These are phyloP conservation scores for Hemicentrotus pulcherrimus DNA, from an alignment of 35 echinoderm and acorn worm species.

Conservation along the genomic window DNA sequence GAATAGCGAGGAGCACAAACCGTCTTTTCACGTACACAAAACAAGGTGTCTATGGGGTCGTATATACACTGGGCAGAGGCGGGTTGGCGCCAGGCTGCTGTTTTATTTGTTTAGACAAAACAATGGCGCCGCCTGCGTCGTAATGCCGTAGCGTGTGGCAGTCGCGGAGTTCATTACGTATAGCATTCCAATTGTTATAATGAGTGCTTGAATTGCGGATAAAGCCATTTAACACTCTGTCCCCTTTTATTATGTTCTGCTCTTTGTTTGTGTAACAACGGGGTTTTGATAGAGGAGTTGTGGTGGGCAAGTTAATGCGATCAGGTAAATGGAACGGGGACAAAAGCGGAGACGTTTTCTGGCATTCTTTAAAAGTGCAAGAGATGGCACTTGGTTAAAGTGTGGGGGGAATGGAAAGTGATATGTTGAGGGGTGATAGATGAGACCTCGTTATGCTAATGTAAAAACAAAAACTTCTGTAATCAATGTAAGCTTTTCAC, in stretches of 20 bases:
- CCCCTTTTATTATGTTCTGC: neutral
- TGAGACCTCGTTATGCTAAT: neutral
- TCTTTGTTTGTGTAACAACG: conserved; percentile 49
- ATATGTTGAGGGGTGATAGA: neutral
- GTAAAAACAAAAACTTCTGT: neutral
- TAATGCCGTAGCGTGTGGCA: neutral
- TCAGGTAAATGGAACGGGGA: conserved; percentile 28
- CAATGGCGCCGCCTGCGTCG: conserved; percentile 40
- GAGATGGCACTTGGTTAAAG: conserved; percentile 14
- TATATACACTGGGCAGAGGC: neutral
- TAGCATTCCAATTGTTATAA: conserved; percentile 37
- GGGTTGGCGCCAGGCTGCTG: conserved; percentile 29
- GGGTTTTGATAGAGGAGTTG: neutral
- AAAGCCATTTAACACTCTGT: conserved; percentile 36
- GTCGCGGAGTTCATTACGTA: conserved; percentile 28
- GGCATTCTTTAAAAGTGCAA: neutral
- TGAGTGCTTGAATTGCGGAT: conserved; percentile 35
- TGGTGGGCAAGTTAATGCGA: conserved; percentile 41
- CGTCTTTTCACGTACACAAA: conserved; percentile 16
- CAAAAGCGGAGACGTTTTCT: neutral
- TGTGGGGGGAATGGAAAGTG: neutral
- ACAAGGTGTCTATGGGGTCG: conserved; percentile 6
- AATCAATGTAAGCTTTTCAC: neutral
- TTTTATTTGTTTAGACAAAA: conserved; percentile 49
- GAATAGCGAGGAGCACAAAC: neutral